Conservation (phyloP, 64 coral and sea anemone genomes). For the Cladopsammia gracilis region DNA sequence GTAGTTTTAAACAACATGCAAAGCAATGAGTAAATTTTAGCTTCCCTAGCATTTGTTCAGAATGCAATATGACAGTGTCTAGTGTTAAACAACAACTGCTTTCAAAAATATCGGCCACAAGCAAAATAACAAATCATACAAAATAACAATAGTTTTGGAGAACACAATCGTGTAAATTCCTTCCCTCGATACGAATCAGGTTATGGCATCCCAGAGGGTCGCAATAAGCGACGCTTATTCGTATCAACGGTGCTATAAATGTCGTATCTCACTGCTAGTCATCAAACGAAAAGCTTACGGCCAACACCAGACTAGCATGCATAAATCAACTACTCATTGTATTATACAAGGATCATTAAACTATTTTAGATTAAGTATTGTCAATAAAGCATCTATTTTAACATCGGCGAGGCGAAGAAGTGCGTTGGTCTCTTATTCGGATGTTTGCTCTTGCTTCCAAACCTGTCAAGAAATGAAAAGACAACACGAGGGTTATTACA, state of each 20-base stretch:
- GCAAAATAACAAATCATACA: no score
- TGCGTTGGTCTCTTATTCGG: slow-evolving; percentile 95
- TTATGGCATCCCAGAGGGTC: neutral
- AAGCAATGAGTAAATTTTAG: no score
- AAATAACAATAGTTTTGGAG: neutral
- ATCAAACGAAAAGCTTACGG: neutral
- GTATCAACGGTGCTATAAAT: neutral
- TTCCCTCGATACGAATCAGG: neutral
- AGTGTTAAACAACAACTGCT: no score
- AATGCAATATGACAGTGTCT: no score
- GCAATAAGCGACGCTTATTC: neutral
- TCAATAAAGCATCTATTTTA: slow-evolving; percentile 64
- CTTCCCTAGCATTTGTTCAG: no score
- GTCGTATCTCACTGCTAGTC: neutral
- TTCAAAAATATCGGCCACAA: neutral
- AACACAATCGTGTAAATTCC: neutral
- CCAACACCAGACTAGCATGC: neutral
- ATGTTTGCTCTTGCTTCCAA: slow-evolving; percentile 98
- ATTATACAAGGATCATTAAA: neutral
- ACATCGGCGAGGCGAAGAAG: slow-evolving; percentile 98
- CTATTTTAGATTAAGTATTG: neutral
- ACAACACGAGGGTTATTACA: slow-evolving; percentile 1
- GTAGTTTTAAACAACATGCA: no score
- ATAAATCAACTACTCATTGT: no score
- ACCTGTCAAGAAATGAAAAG: slow-evolving; percentile 51